Evolutionary conservation across 2,113 vertebrate genomes (phyloP).

Genomic region (Microtus pennsylvanicus): DNA sequence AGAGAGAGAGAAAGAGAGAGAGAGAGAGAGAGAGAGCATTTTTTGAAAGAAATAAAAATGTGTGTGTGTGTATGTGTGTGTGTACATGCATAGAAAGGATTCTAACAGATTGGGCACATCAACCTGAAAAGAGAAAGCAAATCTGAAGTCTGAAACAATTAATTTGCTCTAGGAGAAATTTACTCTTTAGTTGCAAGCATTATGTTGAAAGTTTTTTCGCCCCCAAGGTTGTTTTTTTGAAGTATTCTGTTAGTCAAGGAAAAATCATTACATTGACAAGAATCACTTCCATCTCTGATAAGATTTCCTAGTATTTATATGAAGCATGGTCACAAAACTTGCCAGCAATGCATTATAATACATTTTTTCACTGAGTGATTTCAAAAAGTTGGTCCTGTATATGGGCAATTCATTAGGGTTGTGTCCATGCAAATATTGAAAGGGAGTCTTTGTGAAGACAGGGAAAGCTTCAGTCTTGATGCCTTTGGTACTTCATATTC

Average conservation of each 20-base stretch:
- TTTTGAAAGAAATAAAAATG: not conserved
- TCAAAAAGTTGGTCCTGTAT: not conserved
- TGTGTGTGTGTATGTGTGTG: not conserved
- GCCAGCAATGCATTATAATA: not conserved
- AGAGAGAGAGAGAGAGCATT: not conserved
- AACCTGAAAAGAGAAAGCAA: not conserved
- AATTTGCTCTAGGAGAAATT: not conserved
- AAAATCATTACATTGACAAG: not conserved
- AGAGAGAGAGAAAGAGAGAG: no score
- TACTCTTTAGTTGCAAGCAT: not conserved
- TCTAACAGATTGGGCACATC: not conserved
- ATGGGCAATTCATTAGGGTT: not conserved
- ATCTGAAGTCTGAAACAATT: not conserved
- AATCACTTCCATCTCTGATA: not conserved
- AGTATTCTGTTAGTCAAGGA: not conserved
- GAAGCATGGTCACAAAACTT: not conserved
- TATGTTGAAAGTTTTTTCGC: not conserved
- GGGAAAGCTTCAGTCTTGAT: no score
- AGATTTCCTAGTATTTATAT: not conserved
- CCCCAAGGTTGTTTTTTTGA: not conserved
- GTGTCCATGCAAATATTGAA: not conserved
- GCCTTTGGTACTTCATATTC: not conserved
- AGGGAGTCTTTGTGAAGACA: not conserved
- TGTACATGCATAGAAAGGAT: not conserved
- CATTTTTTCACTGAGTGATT: not conserved